Base-by-base conservation (phyloP, 2,797 vertebrate species). In the Danio albolineatus region DNA sequence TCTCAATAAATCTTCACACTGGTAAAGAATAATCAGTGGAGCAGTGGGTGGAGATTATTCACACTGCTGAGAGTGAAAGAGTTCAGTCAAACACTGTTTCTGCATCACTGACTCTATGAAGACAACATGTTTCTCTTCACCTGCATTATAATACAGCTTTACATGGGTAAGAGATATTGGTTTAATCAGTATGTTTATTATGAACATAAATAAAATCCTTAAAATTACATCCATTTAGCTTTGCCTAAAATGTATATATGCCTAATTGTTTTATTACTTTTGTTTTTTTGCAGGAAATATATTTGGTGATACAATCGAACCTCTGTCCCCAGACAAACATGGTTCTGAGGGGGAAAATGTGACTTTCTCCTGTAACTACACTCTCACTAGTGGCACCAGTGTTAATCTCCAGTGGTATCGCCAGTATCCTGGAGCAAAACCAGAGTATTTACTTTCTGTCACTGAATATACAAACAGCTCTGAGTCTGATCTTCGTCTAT, bases 341-440 rank as follows among this genome's bases (percentile, higher is more conserved):
- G 6, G 13, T 28, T 5, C 7, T 21, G 44, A 49, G 44, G 44
- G 65, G 67, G 21, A 51, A 16, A 69, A 69, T 51, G 66, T 69
- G 66, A 69, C 28, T 49, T 14, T 69, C 21, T 51, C 48, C 5
- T 69, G 46, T 51, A 51, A 51, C 21, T 69, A 70, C 77, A 79
- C 36, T 60, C 7, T n/a, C 9, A 41, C n/a, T 53, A 21, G 10
- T 10, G 13, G 19, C 2, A 69, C 0, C 16, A 17, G n/a, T n/a
- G 14, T 39, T 43, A n/a, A 28, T 76, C 38, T 76, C 12, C 74
- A 66, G 17, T 76, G 74, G 74, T 76, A 76, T 76, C 64, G 28
- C 4, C 76, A 78, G 21, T 36, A 70, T 36, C 21, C 41, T 0
- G 2, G 16, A 48, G 43, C 7, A 67, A 67, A 44, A 13, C 54